Conservation (phyloP, 2,888 invertebrate genomes). For the Drosophila longiperda region DNA sequence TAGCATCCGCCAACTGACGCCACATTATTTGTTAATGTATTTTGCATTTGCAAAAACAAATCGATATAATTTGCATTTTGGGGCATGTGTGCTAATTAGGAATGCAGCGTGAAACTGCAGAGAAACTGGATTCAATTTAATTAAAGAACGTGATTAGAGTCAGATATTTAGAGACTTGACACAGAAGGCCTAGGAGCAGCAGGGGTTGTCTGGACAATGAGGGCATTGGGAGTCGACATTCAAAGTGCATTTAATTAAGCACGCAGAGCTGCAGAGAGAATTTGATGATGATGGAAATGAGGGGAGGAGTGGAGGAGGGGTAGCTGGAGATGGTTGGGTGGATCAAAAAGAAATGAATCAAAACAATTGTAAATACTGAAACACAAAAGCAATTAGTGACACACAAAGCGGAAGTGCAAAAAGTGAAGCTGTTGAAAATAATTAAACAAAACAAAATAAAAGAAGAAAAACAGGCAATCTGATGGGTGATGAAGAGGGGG, state of each 20-base stretch:
- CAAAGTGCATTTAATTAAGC: slow-evolving; percentile 82
- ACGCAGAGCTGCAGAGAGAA: slow-evolving; percentile 22
- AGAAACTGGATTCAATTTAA: slow-evolving; percentile 57
- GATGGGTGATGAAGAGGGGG: not conserved
- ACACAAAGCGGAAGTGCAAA: slow-evolving; percentile 81
- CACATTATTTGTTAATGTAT: slow-evolving; percentile 34
- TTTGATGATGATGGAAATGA: not conserved
- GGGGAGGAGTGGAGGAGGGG: not conserved
- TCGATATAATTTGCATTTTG: slow-evolving; percentile 32
- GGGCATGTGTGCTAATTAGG: slow-evolving; percentile 32
- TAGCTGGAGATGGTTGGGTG: not conserved
- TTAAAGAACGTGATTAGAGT: slow-evolving; percentile 54
- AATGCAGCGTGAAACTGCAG: slow-evolving; percentile 48
- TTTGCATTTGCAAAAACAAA: slow-evolving; percentile 27
- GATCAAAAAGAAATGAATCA: slow-evolving; percentile 76
- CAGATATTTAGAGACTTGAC: slow-evolving; percentile 15
- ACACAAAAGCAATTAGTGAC: slow-evolving; percentile 81
- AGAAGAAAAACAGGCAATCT: slow-evolving; percentile 34
- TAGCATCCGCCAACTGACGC: not conserved
- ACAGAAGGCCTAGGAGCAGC: slow-evolving; percentile 58
- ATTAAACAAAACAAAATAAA: slow-evolving; percentile 53
- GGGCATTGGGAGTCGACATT: slow-evolving; percentile 57
- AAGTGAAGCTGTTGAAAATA: slow-evolving; percentile 79
- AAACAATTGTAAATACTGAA: slow-evolving; percentile 82
- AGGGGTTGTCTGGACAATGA: slow-evolving; percentile 42